phyloP scores from a whole-genome alignment of 2,113 vertebrate species.

The Megaleporinus macrocephalus region DNA sequence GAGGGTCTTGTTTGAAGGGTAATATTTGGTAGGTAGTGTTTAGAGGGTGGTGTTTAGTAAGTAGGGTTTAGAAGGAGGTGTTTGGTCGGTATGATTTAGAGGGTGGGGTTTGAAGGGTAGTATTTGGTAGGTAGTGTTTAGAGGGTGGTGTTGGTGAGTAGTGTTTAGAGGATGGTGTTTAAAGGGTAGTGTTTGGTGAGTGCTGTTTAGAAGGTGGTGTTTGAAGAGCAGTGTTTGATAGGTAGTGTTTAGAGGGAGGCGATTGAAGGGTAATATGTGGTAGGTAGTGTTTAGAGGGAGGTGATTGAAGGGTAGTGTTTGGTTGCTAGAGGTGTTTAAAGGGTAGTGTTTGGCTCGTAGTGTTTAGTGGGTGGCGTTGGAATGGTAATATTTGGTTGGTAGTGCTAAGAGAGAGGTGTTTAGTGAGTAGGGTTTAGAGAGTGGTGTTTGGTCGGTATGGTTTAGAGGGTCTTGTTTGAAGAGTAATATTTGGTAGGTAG shows the following conservation, averaged over 20 bases:
- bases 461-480: no score
- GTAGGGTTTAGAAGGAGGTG: no score
- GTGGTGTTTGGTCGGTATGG: not conserved
- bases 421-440: not conserved
- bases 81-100: not conserved
- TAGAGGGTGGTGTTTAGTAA: not conserved
- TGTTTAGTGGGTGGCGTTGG: not conserved
- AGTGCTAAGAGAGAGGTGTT: not conserved
- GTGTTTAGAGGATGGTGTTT: not conserved
- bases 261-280: not conserved
- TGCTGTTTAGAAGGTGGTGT: no score
- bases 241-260: no score
- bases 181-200: not conserved
- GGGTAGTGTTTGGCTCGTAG: not conserved
- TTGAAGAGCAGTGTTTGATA: not conserved
- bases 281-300: not conserved
- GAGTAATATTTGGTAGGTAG: no score
- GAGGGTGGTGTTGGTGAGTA: not conserved
- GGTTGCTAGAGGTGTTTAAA: not conserved
- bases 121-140: not conserved
- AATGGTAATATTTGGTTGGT: not conserved
- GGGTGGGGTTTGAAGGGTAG: not conserved
- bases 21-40: no score
- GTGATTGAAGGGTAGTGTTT: not conserved
- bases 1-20: no score